Evolutionary conservation across 2,113 vertebrate genomes (phyloP).

Genomic region (Malurus melanocephalus): DNA sequence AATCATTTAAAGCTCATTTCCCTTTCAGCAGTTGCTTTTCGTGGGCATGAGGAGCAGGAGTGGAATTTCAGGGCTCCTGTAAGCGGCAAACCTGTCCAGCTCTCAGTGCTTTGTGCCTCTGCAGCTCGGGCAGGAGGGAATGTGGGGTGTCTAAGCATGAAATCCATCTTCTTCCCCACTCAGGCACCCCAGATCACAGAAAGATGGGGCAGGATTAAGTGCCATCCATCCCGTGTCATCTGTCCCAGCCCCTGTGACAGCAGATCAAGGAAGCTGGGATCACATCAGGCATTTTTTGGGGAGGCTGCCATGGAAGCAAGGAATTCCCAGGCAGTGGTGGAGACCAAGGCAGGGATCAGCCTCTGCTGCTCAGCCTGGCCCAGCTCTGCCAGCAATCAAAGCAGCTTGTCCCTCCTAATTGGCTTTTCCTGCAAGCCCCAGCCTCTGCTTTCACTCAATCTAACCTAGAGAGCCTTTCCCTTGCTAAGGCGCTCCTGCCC

Average conservation of each 20-base stretch:
- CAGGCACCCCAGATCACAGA: neutral
- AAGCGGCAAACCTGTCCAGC: neutral
- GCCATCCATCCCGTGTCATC: neutral
- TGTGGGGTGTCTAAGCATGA: neutral
- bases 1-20: neutral
- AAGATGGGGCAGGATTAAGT: neutral
- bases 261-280: accelerated
- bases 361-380: neutral
- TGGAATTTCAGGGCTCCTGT: neutral
- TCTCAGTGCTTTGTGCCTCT: neutral
- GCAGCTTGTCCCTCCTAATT: neutral
- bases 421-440: neutral
- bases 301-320: accelerated
- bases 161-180: neutral
- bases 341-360: neutral
- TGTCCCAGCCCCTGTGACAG: neutral
- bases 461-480: neutral
- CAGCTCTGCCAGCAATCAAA: neutral
- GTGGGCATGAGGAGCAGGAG: neutral
- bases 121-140: neutral
- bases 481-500: neutral
- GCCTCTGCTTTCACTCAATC: neutral
- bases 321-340: too few species aligned
- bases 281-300: neutral
- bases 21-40: neutral